Conservation (phyloP, 2,797 vertebrate species). For the Dendrocincla tyrannina region DNA sequence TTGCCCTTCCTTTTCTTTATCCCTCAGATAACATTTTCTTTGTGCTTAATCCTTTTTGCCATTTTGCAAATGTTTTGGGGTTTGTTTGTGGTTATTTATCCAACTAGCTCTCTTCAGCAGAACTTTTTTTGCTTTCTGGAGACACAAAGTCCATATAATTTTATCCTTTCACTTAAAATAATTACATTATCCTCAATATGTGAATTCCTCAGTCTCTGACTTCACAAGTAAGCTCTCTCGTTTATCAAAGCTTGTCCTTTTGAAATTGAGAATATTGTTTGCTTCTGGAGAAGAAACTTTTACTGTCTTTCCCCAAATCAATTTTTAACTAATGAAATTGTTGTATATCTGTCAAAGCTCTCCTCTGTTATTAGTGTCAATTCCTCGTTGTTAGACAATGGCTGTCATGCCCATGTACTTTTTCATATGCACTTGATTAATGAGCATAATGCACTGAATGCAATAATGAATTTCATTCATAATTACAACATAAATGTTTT, state of each 20-base stretch:
- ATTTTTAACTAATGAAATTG: not conserved
- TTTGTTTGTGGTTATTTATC: constrained; percentile 19
- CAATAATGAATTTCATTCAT: not conserved
- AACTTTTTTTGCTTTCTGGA: not conserved
- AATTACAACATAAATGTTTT: not conserved
- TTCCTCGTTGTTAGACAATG: not conserved
- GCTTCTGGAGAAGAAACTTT: not conserved
- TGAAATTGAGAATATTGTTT: not conserved
- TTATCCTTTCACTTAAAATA: not conserved
- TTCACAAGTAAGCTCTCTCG: not conserved
- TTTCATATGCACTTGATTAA: not conserved
- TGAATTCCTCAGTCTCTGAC: not conserved
- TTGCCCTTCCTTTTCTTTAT: constrained; percentile 10
- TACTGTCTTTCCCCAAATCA: not conserved
- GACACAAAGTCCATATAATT: not conserved
- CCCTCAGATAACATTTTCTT: not conserved
- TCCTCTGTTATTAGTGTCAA: not conserved
- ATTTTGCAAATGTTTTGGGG: constrained; percentile 7
- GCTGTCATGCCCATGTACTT: not conserved
- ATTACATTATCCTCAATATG: not conserved
- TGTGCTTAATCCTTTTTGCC: constrained; percentile 8
- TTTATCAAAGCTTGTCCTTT: not conserved
- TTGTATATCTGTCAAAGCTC: not conserved
- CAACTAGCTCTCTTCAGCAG: not conserved
- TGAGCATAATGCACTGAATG: not conserved